Conservation (phyloP, 2,797 vertebrate genomes). For the Emys orbicularis region DNA sequence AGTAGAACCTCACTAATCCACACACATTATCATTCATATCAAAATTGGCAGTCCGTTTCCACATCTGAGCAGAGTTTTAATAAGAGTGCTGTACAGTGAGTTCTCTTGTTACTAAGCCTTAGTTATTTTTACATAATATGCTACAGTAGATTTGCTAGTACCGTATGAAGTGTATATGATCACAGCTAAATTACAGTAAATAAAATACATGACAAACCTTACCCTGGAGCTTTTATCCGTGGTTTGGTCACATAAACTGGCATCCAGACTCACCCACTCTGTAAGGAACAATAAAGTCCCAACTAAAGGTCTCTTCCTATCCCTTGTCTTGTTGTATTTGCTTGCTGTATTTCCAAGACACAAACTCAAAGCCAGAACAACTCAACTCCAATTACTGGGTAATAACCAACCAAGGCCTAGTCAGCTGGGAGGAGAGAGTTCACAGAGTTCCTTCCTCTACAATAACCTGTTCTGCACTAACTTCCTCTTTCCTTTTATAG, state of each 20-base stretch:
- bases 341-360: neutral
- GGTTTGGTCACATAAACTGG: neutral
- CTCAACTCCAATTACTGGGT: neutral
- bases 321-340: neutral
- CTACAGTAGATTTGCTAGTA: slow-evolving; percentile 43
- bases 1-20: slow-evolving; percentile 57
- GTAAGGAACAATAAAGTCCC: neutral
- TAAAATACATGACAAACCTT: slow-evolving; percentile 44
- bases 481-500: neutral
- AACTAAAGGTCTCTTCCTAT: neutral
- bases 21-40: neutral
- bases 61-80: slow-evolving; percentile 42
- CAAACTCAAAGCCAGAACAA: neutral
- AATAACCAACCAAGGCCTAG: neutral
- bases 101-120: slow-evolving; percentile 42
- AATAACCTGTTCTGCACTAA: neutral
- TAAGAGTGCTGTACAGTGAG: slow-evolving; percentile 35
- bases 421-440: neutral
- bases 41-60: slow-evolving; percentile 36
- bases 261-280: neutral
- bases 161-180: slow-evolving; percentile 50
- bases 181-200: slow-evolving; percentile 26
- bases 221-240: slow-evolving; percentile 11
- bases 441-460: neutral
- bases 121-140: slow-evolving; percentile 38